Conservation (phyloP, 2,113 vertebrate species). For the mouse (Mus musculus) region DNA sequence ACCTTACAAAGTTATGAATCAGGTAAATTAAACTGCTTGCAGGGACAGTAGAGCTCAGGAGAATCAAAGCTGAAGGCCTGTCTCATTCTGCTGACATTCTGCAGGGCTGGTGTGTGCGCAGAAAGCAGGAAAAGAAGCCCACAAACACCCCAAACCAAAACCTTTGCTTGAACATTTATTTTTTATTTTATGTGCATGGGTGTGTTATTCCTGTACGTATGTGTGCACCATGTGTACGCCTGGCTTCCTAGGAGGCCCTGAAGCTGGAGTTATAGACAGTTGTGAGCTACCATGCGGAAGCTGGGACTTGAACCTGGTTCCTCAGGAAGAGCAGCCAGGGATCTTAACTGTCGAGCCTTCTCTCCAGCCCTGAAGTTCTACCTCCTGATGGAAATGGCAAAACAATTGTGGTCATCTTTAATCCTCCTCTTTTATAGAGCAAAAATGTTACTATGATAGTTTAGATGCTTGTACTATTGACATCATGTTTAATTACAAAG, state of each 20-base stretch:
- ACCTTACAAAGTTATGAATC: neutral
- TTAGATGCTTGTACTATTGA: neutral
- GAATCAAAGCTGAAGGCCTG: too few relatives aligned
- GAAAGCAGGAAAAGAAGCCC: neutral
- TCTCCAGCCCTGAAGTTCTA: neutral
- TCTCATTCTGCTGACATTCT: neutral
- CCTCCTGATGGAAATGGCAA: slow-evolving; percentile 4
- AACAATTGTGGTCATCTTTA: slow-evolving; percentile 21
- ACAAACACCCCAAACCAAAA: neutral
- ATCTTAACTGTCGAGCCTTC: neutral
- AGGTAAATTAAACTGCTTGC: neutral
- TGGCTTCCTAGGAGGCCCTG: neutral
- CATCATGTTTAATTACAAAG: neutral
- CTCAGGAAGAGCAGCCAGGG: neutral
- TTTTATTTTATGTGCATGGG: neutral
- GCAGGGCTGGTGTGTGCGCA: neutral
- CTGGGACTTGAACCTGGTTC: neutral
- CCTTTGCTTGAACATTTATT: neutral
- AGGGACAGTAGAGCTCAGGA: neutral
- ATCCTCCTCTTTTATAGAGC: neutral
- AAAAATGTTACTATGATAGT: slow-evolving; percentile 28
- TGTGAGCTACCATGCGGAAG: neutral
- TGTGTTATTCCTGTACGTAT: neutral
- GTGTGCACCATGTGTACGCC: neutral
- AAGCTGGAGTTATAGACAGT: neutral